Percentiles rank a stretch among this genome's conserved stretches.
Conservation (phyloP, 64 coral and sea anemone genomes). For the Trachythela sp. region DNA sequence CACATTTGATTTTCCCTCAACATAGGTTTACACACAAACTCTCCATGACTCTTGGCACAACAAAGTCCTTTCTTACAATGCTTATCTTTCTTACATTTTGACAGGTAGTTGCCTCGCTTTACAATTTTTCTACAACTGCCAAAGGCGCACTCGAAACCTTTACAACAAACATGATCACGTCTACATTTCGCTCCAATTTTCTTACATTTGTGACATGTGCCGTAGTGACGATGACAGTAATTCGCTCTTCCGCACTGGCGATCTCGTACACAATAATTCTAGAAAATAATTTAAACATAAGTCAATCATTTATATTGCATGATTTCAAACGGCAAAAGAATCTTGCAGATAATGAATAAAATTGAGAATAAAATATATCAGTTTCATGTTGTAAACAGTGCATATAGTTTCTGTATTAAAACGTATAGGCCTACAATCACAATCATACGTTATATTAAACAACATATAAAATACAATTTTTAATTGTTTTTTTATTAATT, state of each 20-base stretch:
- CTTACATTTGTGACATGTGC: conserved; percentile 69
- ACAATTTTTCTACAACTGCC: conserved; percentile 67
- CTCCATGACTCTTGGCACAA: conserved; percentile 77
- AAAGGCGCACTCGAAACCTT: conserved; percentile 81
- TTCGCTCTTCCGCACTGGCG: conserved; percentile 57
- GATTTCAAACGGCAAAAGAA: too few relatives aligned
- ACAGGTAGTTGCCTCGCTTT: conserved; percentile 25
- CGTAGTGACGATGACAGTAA: conserved; percentile 84
- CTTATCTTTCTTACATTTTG: conserved; percentile 65
- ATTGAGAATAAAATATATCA: too few relatives aligned
- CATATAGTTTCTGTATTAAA: too few relatives aligned
- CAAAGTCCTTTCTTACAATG: conserved; percentile 75
- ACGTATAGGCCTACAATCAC: too few relatives aligned
- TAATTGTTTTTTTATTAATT: too few relatives aligned
- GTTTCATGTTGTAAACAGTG: too few relatives aligned
- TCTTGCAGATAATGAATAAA: too few relatives aligned
- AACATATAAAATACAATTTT: too few relatives aligned
- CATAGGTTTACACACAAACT: conserved; percentile 78
- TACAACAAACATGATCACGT: conserved; percentile 66
- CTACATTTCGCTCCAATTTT: conserved; percentile 47
- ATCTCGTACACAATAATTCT: conserved; percentile 62
- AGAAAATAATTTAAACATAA: not conserved
- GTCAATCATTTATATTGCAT: too few relatives aligned
- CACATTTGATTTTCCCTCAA: conserved; percentile 71
- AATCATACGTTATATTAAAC: too few relatives aligned